Evolutionary conservation across 2,113 vertebrate species (phyloP).

Genomic region (Eonycteris spelaea): DNA sequence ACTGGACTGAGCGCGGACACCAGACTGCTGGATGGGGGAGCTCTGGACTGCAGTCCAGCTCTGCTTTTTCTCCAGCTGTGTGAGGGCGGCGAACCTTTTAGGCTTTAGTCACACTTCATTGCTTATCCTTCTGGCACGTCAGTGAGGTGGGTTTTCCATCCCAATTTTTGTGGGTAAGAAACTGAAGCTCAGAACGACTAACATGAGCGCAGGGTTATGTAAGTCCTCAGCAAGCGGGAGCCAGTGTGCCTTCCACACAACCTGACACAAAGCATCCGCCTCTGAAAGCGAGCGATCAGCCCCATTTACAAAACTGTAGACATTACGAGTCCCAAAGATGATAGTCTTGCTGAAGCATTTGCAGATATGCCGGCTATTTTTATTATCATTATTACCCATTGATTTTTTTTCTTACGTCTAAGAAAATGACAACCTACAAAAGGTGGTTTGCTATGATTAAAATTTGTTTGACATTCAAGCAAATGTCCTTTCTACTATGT

Average conservation of each 20-base stretch:
- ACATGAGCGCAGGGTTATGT: rapidly evolving
- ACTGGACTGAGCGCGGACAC: rapidly evolving
- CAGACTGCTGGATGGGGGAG: neutral
- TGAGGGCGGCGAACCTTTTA: neutral
- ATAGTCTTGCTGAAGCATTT: neutral
- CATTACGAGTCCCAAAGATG: too few species aligned
- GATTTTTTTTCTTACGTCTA: neutral
- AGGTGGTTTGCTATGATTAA: neutral
- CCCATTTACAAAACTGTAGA: neutral
- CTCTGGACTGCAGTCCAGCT: neutral
- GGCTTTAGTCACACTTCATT: neutral
- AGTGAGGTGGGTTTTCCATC: neutral
- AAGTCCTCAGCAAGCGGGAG: rapidly evolving
- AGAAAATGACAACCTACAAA: neutral
- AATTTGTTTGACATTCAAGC: neutral
- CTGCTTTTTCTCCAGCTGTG: neutral
- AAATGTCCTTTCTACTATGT: neutral
- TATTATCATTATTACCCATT: too few species aligned
- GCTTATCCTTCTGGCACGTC: neutral
- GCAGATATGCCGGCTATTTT: neutral
- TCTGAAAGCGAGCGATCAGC: rapidly evolving
- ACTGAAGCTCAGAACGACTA: neutral
- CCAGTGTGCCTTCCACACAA: rapidly evolving
- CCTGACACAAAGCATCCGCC: neutral
- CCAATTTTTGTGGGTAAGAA: neutral